phyloP scores from a whole-genome alignment of 2,888 invertebrate species.

The Hyposoter didymator region DNA sequence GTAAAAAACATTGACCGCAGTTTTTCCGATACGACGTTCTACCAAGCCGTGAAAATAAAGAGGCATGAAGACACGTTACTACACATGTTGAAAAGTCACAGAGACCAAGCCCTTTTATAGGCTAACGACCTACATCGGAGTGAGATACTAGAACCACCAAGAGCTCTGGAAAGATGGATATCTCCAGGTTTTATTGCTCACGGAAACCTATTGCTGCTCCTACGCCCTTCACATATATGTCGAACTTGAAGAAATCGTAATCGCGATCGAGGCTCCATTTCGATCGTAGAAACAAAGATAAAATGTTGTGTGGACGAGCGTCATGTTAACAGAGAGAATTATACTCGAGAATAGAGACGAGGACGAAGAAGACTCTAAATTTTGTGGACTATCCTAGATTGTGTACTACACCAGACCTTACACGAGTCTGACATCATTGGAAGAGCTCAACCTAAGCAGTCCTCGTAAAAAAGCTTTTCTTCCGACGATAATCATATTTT shows the following conservation, averaged over 20 bases:
- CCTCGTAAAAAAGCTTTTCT: conserved; percentile 11
- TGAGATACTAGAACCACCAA: neutral
- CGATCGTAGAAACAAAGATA: conserved; percentile 3
- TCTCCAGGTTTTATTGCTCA: neutral
- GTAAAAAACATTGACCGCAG: conserved; percentile 17
- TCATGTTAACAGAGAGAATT: neutral
- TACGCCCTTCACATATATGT: neutral
- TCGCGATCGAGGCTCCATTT: conserved; percentile 18
- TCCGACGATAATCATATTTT: neutral
- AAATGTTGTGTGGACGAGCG: neutral
- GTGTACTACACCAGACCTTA: neutral
- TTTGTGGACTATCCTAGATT: conserved; percentile 8
- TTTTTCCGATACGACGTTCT: conserved; percentile 23
- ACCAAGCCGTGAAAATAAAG: conserved; percentile 8
- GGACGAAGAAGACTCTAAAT: neutral
- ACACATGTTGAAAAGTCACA: neutral
- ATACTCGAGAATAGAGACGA: neutral
- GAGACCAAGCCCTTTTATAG: neutral
- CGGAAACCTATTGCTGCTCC: conserved; percentile 1
- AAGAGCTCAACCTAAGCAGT: neutral
- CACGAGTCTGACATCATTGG: neutral
- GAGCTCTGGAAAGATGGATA: neutral
- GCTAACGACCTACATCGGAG: neutral
- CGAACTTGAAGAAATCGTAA: conserved; percentile 11
- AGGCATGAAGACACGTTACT: neutral